A percentile compares a stretch with the other conserved stretches of the same genome.
These are phyloP conservation scores for Drosophila ogumai DNA, from an alignment of 1,140 invertebrate species.

Conservation along the genomic window DNA sequence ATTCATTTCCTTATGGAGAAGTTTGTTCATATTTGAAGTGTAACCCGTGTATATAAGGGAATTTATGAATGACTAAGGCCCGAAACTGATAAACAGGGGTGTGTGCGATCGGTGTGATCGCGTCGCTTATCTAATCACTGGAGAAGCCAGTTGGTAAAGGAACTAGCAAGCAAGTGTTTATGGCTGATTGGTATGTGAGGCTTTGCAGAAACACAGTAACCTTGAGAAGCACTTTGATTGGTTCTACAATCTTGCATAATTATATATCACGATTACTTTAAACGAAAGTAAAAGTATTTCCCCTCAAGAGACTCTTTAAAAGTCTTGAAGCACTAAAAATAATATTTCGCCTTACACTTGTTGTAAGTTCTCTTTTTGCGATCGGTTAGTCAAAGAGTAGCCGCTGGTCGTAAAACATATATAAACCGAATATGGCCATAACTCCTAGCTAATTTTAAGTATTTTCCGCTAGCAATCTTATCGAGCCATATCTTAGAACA, in stretches of 20 bases:
- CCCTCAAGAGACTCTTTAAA: too few species aligned
- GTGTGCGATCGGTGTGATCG: conserved; percentile 14
- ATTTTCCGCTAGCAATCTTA: conserved; percentile 37
- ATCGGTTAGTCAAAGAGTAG: conserved; percentile 50
- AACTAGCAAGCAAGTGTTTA: conserved; percentile 61
- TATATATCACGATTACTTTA: background rate
- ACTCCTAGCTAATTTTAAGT: conserved; percentile 25
- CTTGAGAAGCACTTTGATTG: conserved; percentile 17
- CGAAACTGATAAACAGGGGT: conserved; percentile 17
- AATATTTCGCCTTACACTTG: too few species aligned
- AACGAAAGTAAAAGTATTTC: background rate
- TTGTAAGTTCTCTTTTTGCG: too few species aligned
- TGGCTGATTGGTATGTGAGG: conserved; percentile 38
- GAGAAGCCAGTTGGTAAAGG: conserved; percentile 44
- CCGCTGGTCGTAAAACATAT: conserved; percentile 47
- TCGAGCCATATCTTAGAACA: conserved; percentile 56
- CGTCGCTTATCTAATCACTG: conserved; percentile 64
- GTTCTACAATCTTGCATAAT: conserved; percentile 3
- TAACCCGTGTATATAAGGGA: conserved; percentile 2
- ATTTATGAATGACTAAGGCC: conserved; percentile 56
- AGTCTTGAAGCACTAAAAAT: background rate
- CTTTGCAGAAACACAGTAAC: conserved; percentile 29
- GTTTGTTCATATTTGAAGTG: background rate
- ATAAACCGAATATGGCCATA: conserved; percentile 48
- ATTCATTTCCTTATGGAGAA: background rate